Conservation (phyloP, 2,113 vertebrate species). For the Entomyzon cyanotis region DNA sequence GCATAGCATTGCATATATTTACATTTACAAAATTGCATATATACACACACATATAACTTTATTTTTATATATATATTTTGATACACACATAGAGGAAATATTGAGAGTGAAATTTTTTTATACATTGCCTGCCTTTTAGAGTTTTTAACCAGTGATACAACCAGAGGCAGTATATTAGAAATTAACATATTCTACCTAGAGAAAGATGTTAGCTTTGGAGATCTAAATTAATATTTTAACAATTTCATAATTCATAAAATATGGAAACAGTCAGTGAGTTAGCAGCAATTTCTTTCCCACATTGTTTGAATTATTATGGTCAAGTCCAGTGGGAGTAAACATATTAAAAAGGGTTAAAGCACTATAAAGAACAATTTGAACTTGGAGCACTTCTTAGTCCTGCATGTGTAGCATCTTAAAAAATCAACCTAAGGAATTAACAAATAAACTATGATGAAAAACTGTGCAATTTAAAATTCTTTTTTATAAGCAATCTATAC, state of each 20-base stretch:
- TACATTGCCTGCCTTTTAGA: accelerated
- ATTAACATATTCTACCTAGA: neutral
- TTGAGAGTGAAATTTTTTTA: neutral
- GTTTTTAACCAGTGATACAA: neutral
- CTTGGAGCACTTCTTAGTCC: neutral
- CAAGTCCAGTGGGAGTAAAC: neutral
- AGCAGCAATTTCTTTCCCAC: neutral
- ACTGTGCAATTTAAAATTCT: neutral
- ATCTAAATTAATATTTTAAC: neutral
- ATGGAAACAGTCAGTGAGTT: neutral
- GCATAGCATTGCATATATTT: neutral
- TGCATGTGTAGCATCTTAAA: neutral
- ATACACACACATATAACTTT: neutral
- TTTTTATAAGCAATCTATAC: neutral
- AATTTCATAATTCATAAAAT: neutral
- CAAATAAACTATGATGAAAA: neutral
- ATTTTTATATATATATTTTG: neutral
- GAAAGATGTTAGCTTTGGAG: neutral
- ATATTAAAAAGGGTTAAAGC: neutral
- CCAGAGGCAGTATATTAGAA: neutral
- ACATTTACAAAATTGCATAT: neutral
- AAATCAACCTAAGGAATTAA: neutral
- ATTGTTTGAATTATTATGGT: neutral
- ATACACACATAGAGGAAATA: neutral
- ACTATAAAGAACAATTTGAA: neutral